Percentiles rank a stretch among this genome's conserved stretches.
Conservation (phyloP, 2,113 vertebrate species). For the Mesoclemmys tuberculata region DNA sequence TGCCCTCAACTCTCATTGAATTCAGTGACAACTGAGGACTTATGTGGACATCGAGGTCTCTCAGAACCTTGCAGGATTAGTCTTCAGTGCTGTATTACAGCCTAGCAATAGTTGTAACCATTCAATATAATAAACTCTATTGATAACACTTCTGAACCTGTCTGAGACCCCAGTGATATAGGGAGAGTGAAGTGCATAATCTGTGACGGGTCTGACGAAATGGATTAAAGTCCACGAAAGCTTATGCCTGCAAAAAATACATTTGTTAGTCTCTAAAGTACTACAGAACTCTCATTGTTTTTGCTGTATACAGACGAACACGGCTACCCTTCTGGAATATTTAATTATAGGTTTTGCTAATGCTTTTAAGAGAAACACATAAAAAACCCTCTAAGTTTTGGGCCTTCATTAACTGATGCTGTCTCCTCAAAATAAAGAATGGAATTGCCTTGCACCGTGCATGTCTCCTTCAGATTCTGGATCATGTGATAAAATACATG, state of each 20-base stretch:
- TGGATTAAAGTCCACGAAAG: too few species aligned
- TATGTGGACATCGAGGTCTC: neutral
- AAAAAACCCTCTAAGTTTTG: neutral
- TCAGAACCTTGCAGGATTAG: neutral
- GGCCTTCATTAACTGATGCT: neutral
- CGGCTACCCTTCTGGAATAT: too few species aligned
- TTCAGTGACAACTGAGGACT: neutral
- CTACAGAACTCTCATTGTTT: too few species aligned
- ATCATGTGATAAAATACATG: neutral
- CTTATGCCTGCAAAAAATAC: too few species aligned
- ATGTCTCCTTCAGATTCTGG: neutral
- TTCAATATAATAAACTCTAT: neutral
- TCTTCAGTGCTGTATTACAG: neutral
- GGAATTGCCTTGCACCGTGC: fast-evolving
- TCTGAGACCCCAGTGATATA: neutral
- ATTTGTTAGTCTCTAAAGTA: too few species aligned
- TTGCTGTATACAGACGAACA: too few species aligned
- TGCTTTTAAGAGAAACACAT: neutral
- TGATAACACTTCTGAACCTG: neutral
- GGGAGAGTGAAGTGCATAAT: neutral
- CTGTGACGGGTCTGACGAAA: too few species aligned
- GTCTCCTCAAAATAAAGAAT: neutral
- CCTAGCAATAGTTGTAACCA: neutral
- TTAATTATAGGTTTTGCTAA: neutral
- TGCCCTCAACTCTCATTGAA: neutral